Percentiles rank a stretch among this genome's conserved stretches.
Conservation (phyloP, 2,797 vertebrate genomes). For the Melopsittacus undulatus region DNA sequence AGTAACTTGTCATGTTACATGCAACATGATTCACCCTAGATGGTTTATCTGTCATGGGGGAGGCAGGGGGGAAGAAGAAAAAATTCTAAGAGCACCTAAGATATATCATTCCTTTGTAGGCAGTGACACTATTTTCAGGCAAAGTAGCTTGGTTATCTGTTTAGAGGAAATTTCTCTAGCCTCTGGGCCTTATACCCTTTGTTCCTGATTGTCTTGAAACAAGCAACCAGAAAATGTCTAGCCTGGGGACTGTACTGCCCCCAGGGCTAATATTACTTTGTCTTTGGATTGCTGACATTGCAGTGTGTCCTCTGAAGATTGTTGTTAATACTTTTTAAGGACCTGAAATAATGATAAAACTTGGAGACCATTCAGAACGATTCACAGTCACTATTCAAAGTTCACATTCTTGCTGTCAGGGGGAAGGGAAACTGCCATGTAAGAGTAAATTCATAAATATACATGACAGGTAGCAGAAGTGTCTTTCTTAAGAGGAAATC, state of each 20-base stretch:
- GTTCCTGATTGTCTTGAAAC: not conserved
- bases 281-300: not conserved
- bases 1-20: not conserved
- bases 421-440: not conserved
- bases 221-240: not conserved
- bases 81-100: not conserved
- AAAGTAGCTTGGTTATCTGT: not conserved
- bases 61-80: not conserved
- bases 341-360: not conserved
- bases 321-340: not conserved
- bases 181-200: not conserved
- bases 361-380: not conserved
- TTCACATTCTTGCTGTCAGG: not conserved
- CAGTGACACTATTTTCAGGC: not conserved
- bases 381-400: not conserved
- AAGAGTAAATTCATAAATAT: not conserved
- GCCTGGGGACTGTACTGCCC: fast-evolving
- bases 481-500: not conserved
- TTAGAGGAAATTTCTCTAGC: not conserved
- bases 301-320: not conserved
- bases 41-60: not conserved
- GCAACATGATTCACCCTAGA: not conserved
- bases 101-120: not conserved
- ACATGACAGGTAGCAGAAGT: not conserved
- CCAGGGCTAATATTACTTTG: not conserved